A percentile compares a stretch with the other conserved stretches of the same genome.
Conservation (phyloP, 2,888 invertebrate genomes). For the Netelia inedita region DNA sequence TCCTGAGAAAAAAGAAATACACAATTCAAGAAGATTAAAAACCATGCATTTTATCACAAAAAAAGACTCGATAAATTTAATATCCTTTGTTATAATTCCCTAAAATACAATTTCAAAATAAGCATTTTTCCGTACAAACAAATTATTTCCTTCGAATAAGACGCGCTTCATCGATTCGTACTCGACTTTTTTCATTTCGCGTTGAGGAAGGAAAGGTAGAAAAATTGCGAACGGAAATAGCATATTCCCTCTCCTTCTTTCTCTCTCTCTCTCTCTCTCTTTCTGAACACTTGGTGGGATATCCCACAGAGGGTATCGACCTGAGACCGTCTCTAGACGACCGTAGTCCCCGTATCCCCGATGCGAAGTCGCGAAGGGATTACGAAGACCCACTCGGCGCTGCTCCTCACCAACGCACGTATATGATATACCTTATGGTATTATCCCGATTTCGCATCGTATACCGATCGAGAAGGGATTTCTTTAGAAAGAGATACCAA, state of each 20-base stretch:
- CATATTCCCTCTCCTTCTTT: neutral
- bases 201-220: neutral
- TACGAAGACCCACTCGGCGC: slow-evolving; percentile 66
- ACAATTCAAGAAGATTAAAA: neutral
- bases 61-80: neutral
- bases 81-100: neutral
- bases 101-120: too few species aligned
- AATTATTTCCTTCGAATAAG: neutral
- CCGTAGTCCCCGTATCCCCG: slow-evolving; percentile 8
- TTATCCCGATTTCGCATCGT: slow-evolving; percentile 36
- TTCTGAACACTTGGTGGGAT: slow-evolving; percentile 32
- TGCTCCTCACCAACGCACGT: slow-evolving; percentile 25
- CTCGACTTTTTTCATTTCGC: neutral
- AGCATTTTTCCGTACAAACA: too few species aligned
- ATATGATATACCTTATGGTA: slow-evolving; percentile 28
- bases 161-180: neutral
- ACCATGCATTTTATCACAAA: neutral
- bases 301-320: slow-evolving; percentile 60
- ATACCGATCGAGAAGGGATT: slow-evolving; percentile 41
- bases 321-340: slow-evolving; percentile 49
- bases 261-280: too few species aligned
- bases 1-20: slow-evolving; percentile 85
- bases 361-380: slow-evolving; percentile 49
- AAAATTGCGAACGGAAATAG: neutral
- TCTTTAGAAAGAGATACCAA: neutral